Evolutionary conservation across 2,888 invertebrate genomes (phyloP), one percentile per base, ranked within the genome.

Genomic region (Trichogramma evanescens): DNA sequence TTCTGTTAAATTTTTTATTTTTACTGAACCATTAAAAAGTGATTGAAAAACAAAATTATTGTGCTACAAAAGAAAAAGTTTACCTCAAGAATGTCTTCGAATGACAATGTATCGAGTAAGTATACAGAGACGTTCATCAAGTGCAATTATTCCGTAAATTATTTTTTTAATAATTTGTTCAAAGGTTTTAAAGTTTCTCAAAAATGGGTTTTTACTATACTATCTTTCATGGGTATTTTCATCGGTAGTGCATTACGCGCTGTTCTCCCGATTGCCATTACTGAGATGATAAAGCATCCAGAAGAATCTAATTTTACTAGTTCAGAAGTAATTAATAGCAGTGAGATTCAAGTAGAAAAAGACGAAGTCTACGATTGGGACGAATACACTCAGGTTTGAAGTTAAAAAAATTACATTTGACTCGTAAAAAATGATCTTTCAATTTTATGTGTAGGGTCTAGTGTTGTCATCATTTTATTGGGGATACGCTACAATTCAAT

Each of bases 211-310:
- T 67, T 68, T 40, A 66, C 68, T 5, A 45, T 86, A 56, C 87
- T 88, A 87, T 84, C 85, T 3, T 81, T 86, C 65, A 70, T 87
- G 68, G 87, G 86, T 38, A 82, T 87, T 48, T 82, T 85, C 62
- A 87, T 86, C 72, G 87, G 87, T 42, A 87, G 87, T 72, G 86
- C 86, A 49, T 87, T 87, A 86, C 79, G 88, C 6, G 85, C 86
- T 4, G 85, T 85, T 65, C 78, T 88, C 4, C 86, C 85, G 66
- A 77, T 86, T 63, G 85, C 87, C 55, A 87, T 87, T 65, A 87
- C 86, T 1, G 84, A 86, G 68, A 84, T 87, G 83, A 85, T 10
- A 9, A 9, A 42, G 10, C n/a, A 10, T 5, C 4, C n/a, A 7
- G 43, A 53, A 4, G 53, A 43, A 9, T 10, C 43, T 42, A 42